Evolutionary conservation across 2,888 invertebrate genomes (phyloP).

Genomic region (Dyspetes luteomarginatus): DNA sequence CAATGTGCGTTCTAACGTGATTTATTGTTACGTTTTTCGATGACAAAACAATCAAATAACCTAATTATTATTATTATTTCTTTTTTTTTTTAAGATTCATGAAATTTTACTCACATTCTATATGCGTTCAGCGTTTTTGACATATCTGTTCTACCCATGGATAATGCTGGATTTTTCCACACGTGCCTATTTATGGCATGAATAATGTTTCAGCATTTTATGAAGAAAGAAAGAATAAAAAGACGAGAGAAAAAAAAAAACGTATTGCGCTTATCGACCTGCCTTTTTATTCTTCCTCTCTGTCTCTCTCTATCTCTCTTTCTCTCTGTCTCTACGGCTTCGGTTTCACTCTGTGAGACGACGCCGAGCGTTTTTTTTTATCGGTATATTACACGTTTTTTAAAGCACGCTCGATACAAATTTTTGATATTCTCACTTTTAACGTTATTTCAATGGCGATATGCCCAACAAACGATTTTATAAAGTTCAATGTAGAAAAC

Average conservation of each 20-base stretch:
- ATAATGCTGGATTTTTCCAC: slow-evolving; percentile 71
- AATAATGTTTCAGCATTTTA: not conserved
- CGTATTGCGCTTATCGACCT: slow-evolving; percentile 67
- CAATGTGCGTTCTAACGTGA: no score
- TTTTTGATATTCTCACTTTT: slow-evolving; percentile 44
- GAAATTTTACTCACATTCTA: slow-evolving; percentile 90
- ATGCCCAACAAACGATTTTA: slow-evolving; percentile 29
- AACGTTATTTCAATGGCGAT: slow-evolving; percentile 12
- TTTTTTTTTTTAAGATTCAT: no score
- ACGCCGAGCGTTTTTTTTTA: slow-evolving; percentile 46
- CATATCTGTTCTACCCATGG: slow-evolving; percentile 85
- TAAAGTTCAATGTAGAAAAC: slow-evolving; percentile 50
- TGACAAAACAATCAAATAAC: no score
- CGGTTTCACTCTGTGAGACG: slow-evolving; percentile 46
- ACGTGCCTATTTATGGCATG: slow-evolving; percentile 71
- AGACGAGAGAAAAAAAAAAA: slow-evolving; percentile 60
- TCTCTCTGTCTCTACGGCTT: slow-evolving; percentile 34
- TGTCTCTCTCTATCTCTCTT: slow-evolving; percentile 19
- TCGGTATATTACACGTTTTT: slow-evolving; percentile 33
- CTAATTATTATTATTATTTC: slow-evolving; percentile 18
- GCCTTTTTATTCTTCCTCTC: slow-evolving; percentile 43
- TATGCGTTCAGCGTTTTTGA: slow-evolving; percentile 95
- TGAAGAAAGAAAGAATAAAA: slow-evolving; percentile 5
- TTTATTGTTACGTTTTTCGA: no score
- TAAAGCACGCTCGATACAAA: slow-evolving; percentile 45